A percentile compares a stretch with the other conserved stretches of the same genome.
Conservation (phyloP, 2,888 invertebrate genomes). For the Pyrochroa serraticornis region DNA sequence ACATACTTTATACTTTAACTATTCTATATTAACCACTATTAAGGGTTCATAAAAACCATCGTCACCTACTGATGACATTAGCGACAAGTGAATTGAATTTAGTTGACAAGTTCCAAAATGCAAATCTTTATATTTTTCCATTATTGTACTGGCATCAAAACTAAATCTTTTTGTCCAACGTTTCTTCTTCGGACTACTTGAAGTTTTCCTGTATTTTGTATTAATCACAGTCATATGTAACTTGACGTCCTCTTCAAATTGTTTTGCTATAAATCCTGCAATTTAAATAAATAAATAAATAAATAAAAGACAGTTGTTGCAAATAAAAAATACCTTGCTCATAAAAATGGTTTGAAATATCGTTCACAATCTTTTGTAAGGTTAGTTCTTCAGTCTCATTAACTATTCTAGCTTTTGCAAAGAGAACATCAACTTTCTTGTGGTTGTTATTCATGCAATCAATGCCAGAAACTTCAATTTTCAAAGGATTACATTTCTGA, state of each 20-base stretch:
- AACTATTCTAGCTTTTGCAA: conserved; percentile 66
- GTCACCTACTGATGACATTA: conserved; percentile 60
- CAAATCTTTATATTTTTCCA: conserved; percentile 70
- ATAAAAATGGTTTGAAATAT: conserved; percentile 65
- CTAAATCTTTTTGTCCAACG: conserved; percentile 50
- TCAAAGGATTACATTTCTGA: conserved; percentile 45
- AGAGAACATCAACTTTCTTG: conserved; percentile 77
- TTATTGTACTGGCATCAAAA: conserved; percentile 70
- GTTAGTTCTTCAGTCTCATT: conserved; percentile 58
- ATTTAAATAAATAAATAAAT: too few species aligned
- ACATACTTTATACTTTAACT: not conserved
- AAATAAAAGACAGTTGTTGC: conserved; percentile 2
- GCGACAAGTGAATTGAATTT: conserved; percentile 73
- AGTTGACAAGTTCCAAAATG: conserved; percentile 75
- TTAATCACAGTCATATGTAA: conserved; percentile 78
- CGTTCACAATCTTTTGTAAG: conserved; percentile 70
- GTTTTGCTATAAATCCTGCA: conserved; percentile 47
- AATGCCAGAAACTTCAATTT: conserved; percentile 73
- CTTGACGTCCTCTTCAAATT: conserved; percentile 69
- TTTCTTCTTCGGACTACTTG: conserved; percentile 38
- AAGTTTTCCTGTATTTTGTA: conserved; percentile 41
- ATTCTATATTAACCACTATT: conserved; percentile 28
- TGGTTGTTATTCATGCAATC: conserved; percentile 93
- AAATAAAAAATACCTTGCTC: conserved; percentile 62
- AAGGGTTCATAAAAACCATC: conserved; percentile 66